Evolutionary conservation across 2,888 invertebrate genomes (phyloP), one percentile per base, ranked within the genome.

Genomic region (Agrotis exclamationis): DNA sequence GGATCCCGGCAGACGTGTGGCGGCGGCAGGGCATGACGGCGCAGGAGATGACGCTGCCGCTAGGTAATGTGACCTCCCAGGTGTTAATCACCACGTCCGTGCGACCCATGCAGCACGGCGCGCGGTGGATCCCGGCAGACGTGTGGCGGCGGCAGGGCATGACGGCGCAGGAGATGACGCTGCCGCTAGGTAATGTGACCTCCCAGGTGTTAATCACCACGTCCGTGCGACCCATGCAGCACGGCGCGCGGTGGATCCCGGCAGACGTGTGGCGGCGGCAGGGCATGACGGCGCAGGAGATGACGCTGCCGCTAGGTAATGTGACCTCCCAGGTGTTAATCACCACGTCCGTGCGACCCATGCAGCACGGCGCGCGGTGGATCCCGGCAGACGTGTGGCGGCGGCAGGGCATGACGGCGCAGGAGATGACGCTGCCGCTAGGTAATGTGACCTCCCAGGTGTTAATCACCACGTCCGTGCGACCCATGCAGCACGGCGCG

Each of bases 211-310:
- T 28, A 28, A 28, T 28, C 3, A 28, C 28, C 28, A 28, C 28
- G 28, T 28, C 28, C 28, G 28, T 28, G 28, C 64, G 28, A 28
- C 99, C 99, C 3, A 98, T 99, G 98, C 98, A 98, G 90, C 97
- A 97, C 77, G 97, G 97, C 74, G 96, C 96, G 80, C 96, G 97
- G 70, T 98, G 98, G 98, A 98, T 98, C 85, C 98, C 98, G 7
- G 98, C 98, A 6, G 98, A 98, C 93, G 98, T 98, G 67, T 98
- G 98, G 98, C 98, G 98, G 87, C 96, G 98, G 56, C 99, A 99
- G 94, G 99, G 99, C 76, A 99, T 99, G 97, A 98, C 98, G 28
- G 99, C 99, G 22, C 98, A 99, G 94, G 99, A 99, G 95, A 99
- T 99, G 98, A 98, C 98, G 9, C 96, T 99, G 77, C 99, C 99